phyloP scores from a whole-genome alignment of 2,113 vertebrate genomes.

The Zosterops borbonicus region DNA sequence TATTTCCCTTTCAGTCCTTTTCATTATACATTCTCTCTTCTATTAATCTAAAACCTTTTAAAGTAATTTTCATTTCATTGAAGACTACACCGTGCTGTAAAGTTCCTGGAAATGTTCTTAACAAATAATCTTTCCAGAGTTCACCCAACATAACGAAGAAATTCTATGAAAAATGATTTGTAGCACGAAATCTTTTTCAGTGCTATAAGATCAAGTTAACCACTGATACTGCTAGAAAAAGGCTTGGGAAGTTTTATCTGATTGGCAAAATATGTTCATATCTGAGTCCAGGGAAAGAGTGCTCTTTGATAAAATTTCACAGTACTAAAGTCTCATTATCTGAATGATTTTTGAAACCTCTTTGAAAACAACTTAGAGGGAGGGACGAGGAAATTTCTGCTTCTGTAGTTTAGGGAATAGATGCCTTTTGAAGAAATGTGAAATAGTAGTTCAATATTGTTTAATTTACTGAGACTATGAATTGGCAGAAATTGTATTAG shows the following conservation, averaged over 20 bases:
- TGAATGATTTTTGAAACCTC: conserved; percentile 61
- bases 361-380: conserved; percentile 48
- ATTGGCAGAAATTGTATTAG: not conserved
- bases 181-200: conserved; percentile 64
- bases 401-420: not conserved
- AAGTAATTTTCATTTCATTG: conserved; percentile 29
- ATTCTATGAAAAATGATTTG: conserved; percentile 71
- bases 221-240: conserved; percentile 57
- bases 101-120: conserved; percentile 34
- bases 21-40: not conserved
- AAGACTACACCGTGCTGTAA: not conserved
- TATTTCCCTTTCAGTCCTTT: not conserved
- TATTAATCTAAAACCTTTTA: not conserved
- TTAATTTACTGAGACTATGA: not conserved
- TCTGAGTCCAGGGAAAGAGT: conserved; percentile 61
- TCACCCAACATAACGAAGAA: conserved; percentile 64
- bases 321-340: conserved; percentile 66
- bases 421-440: not conserved
- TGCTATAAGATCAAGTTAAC: conserved; percentile 69
- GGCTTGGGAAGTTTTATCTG: conserved; percentile 70
- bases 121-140: conserved; percentile 55
- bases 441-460: conserved; percentile 5
- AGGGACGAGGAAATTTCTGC: not conserved
- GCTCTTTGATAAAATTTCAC: conserved; percentile 74
- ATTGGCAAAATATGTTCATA: conserved; percentile 72